phyloP scores from a whole-genome alignment of 2,113 vertebrate genomes.

The Plecotus auritus region DNA sequence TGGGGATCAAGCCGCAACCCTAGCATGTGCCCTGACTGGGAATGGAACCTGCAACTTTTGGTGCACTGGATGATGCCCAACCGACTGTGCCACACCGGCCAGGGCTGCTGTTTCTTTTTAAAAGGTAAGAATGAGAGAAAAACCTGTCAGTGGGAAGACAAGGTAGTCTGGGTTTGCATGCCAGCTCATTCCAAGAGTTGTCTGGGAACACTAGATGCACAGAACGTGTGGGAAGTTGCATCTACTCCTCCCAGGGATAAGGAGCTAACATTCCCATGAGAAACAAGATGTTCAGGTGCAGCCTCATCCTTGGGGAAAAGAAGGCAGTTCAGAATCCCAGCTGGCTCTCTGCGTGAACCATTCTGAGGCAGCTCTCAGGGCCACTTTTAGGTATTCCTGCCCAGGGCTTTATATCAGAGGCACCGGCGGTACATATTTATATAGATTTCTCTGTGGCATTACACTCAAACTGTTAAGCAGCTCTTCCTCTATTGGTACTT shows the following conservation, averaged over 20 bases:
- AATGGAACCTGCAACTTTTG: neutral
- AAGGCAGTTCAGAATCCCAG: rapidly evolving
- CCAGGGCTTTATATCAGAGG: neutral
- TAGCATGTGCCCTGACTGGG: neutral
- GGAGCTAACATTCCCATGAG: neutral
- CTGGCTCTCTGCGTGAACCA: neutral
- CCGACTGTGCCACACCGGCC: too few relatives aligned
- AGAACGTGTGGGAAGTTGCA: neutral
- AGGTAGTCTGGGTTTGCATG: neutral
- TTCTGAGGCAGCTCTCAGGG: neutral
- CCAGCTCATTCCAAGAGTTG: neutral
- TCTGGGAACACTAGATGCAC: neutral
- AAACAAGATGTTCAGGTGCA: neutral
- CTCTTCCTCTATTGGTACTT: neutral
- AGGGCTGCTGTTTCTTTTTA: too few relatives aligned
- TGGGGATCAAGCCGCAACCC: neutral
- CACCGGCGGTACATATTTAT: too few relatives aligned
- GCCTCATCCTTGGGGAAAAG: neutral
- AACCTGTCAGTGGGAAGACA: neutral
- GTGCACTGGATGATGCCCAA: too few relatives aligned
- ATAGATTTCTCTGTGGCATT: neutral
- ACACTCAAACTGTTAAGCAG: neutral
- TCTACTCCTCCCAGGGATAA: neutral
- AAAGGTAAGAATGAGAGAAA: neutral
- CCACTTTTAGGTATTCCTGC: neutral